phyloP scores from a whole-genome alignment of 2,888 invertebrate species.

The Limnephilus lunatus region DNA sequence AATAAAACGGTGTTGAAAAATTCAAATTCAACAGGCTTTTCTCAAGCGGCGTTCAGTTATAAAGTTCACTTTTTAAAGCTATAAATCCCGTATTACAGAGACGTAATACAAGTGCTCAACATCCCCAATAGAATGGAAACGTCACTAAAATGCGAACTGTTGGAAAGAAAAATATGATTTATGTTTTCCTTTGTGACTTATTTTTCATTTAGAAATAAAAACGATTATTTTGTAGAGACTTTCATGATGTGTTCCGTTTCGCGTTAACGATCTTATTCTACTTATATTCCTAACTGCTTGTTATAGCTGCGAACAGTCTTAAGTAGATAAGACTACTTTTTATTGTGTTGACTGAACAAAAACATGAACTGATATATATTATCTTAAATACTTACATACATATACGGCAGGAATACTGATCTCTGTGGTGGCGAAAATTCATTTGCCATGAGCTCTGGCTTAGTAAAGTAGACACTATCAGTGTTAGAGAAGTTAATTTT shows the following conservation, averaged over 20 bases:
- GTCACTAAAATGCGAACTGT: constrained; percentile 45
- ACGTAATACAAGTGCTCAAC: constrained; percentile 52
- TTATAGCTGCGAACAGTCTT: neutral
- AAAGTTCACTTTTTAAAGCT: constrained; percentile 49
- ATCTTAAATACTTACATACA: too few species aligned
- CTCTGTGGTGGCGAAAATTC: too few species aligned
- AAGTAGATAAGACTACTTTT: too few species aligned
- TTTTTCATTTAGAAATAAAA: constrained; percentile 49
- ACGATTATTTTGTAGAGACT: constrained; percentile 25
- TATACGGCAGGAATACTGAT: too few species aligned
- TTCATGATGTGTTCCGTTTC: constrained; percentile 13
- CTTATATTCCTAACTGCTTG: neutral
- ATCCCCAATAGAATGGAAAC: constrained; percentile 50
- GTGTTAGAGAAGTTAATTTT: too few species aligned
- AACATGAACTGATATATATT: too few species aligned
- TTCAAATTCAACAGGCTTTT: constrained; percentile 47
- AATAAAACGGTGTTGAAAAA: constrained; percentile 32
- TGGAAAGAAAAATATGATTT: constrained; percentile 52
- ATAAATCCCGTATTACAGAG: constrained; percentile 52
- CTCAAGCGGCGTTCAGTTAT: constrained; percentile 48
- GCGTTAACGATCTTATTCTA: neutral
- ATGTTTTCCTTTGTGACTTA: constrained; percentile 45
- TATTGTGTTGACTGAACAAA: too few species aligned
- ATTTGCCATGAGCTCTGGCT: too few species aligned
- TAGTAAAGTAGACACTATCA: too few species aligned